Evolutionary conservation across 2,888 invertebrate genomes (phyloP).

Genomic region (Calameuta pallipes): DNA sequence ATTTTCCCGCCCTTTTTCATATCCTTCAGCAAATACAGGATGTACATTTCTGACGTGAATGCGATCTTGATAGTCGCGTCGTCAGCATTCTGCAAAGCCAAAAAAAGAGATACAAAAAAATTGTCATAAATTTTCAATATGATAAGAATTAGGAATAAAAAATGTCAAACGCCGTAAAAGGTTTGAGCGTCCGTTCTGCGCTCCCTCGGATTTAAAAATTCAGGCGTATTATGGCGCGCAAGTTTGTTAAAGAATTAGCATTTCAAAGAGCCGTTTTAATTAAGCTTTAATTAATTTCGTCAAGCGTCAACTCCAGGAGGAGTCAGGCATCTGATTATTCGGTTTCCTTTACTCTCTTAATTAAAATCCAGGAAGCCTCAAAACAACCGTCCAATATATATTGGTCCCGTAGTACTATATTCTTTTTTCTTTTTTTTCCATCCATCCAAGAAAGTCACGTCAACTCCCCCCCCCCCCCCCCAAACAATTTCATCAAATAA

Average conservation of each 20-base stretch:
- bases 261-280: slow-evolving; percentile 66
- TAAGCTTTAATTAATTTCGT: slow-evolving; percentile 65
- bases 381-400: background rate
- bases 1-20: background rate
- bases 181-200: background rate
- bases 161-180: background rate
- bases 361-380: slow-evolving; percentile 48
- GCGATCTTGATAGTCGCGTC: background rate
- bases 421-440: background rate
- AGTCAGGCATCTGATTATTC: slow-evolving; percentile 51
- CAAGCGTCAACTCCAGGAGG: slow-evolving; percentile 45
- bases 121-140: background rate
- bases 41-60: background rate
- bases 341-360: slow-evolving; percentile 63
- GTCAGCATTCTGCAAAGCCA: background rate
- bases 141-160: background rate
- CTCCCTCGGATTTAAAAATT: slow-evolving; percentile 28
- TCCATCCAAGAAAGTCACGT: background rate
- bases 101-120: background rate
- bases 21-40: background rate
- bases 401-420: background rate
- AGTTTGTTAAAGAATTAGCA: slow-evolving; percentile 65
- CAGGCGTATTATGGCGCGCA: slow-evolving; percentile 40
- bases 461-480: too few relatives aligned
- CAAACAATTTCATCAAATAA: background rate